phyloP scores from a whole-genome alignment of 2,797 vertebrate species.

The Enteromius fasciolatus region DNA sequence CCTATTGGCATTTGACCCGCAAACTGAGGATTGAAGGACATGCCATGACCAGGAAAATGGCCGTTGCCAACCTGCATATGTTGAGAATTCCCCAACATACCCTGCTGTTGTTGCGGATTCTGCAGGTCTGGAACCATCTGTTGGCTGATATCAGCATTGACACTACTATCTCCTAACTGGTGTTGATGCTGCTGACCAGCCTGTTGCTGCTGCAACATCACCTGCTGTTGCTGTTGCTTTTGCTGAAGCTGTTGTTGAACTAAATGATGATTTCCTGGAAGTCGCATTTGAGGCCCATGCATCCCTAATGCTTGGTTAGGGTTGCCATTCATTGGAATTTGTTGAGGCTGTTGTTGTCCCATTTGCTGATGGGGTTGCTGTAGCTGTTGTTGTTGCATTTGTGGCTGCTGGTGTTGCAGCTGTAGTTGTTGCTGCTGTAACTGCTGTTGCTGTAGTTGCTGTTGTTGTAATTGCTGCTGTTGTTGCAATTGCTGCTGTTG shows the following conservation, averaged over 20 bases:
- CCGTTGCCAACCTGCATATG: slow-evolving; percentile 95
- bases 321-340: slow-evolving; percentile 85
- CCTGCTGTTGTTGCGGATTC: slow-evolving; percentile 84
- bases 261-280: slow-evolving; percentile 78
- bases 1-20: slow-evolving; percentile 85
- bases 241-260: slow-evolving; percentile 78
- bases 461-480: slow-evolving; percentile 74
- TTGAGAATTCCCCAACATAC: slow-evolving; percentile 85
- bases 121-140: slow-evolving; percentile 94
- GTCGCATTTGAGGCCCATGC: slow-evolving; percentile 91
- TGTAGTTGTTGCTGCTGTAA: slow-evolving; percentile 78
- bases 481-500: slow-evolving; percentile 80
- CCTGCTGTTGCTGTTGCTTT: slow-evolving; percentile 76
- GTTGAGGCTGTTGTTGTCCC: slow-evolving; percentile 66
- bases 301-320: slow-evolving; percentile 90
- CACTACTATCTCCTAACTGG: slow-evolving; percentile 83
- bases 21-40: slow-evolving; percentile 88
- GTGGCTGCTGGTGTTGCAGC: slow-evolving; percentile 80
- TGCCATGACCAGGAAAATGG: slow-evolving; percentile 90
- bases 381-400: slow-evolving; percentile 72
- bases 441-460: slow-evolving; percentile 66
- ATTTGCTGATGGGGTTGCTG: slow-evolving; percentile 78
- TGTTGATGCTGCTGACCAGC: slow-evolving; percentile 81
- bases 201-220: slow-evolving; percentile 75
- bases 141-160: slow-evolving; percentile 79